phyloP scores from a whole-genome alignment of 53 echinoderm and acorn worm genomes.

The Hippasteria phrygiana region DNA sequence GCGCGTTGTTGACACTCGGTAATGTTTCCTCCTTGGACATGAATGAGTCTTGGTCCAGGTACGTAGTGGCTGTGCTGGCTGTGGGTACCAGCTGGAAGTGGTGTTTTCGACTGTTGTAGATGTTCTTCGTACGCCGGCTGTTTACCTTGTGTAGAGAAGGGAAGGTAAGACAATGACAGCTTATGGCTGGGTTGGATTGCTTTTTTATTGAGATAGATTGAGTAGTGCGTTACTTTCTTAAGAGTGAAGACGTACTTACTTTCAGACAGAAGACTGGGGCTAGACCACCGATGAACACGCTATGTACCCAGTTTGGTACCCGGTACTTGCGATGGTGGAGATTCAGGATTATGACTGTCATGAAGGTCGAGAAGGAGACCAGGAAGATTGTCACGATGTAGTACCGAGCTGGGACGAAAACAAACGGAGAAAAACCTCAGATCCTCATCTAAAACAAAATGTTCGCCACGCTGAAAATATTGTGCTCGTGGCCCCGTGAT shows the following conservation, averaged over 20 bases:
- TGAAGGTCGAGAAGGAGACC: constrained; percentile 93
- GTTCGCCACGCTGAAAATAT: no score
- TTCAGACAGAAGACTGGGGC: constrained; percentile 88
- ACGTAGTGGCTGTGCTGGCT: constrained; percentile 59
- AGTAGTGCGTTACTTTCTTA: no score
- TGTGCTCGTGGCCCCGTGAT: no score
- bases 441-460: no score
- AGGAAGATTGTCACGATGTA: constrained; percentile 96
- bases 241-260: no score
- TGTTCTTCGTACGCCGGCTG: constrained; percentile 44
- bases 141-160: constrained; percentile 16
- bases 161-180: no score
- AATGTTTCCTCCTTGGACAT: constrained; percentile 50
- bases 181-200: background rate
- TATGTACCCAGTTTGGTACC: constrained; percentile 89
- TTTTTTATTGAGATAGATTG: background rate
- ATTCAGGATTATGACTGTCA: constrained; percentile 95
- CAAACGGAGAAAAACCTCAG: no score
- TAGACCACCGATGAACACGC: constrained; percentile 87
- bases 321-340: constrained; percentile 91
- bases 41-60: constrained; percentile 63
- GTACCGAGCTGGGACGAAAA: constrained; percentile 90
- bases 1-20: constrained; percentile 10
- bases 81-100: constrained; percentile 88
- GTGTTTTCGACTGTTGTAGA: constrained; percentile 64